Evolutionary conservation across 2,888 invertebrate species (phyloP).

Genomic region (Campaea margaritaria): DNA sequence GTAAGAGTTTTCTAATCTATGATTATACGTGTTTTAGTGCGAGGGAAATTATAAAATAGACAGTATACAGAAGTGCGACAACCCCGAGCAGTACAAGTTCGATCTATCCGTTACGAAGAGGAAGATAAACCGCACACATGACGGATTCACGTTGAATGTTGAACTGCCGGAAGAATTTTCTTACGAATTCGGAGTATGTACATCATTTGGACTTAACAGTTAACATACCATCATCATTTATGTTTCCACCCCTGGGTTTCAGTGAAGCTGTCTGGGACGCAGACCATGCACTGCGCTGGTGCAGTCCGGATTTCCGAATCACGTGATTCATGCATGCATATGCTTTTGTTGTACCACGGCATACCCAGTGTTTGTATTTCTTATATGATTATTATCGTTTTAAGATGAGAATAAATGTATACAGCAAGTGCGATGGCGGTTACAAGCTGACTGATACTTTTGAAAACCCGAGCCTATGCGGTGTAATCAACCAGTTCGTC

Average conservation of each 20-base stretch:
- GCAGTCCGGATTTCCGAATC: no score
- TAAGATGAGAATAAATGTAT: not conserved
- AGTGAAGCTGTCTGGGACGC: no score
- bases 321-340: no score
- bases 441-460: not conserved
- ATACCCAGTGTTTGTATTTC: no score
- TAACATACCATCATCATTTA: no score
- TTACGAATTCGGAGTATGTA: not conserved
- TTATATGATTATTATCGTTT: not conserved
- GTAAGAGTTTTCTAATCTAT: not conserved
- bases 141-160: not conserved
- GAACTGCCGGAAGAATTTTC: slow-evolving; percentile 11
- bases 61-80: slow-evolving; percentile 5
- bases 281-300: no score
- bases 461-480: not conserved
- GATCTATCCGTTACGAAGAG: not conserved
- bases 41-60: not conserved
- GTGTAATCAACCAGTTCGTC: not conserved
- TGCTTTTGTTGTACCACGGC: no score
- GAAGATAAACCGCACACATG: slow-evolving; percentile 21
- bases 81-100: slow-evolving; percentile 10
- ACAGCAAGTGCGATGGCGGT: not conserved
- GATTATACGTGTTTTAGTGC: not conserved
- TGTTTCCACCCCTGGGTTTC: no score
- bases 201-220: not conserved